These are phyloP conservation scores for Ormia ochracea DNA, from an alignment of 2,888 invertebrate species.

Conservation along the genomic window DNA sequence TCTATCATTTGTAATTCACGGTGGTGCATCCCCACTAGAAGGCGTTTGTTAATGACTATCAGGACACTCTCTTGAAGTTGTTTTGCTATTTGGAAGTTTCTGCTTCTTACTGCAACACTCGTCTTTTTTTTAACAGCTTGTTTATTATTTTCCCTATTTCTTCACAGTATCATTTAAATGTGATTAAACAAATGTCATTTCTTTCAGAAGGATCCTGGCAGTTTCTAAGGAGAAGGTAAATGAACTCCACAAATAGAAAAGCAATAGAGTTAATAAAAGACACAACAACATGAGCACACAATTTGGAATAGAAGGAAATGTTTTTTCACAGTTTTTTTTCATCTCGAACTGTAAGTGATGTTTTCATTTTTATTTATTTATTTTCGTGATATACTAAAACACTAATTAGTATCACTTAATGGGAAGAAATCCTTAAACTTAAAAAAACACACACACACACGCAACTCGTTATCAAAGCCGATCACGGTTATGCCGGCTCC, in stretches of 20 bases:
- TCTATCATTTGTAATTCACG: neutral
- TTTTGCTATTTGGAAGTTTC: constrained; percentile 11
- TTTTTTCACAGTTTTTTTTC: neutral
- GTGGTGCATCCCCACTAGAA: neutral
- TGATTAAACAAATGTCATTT: constrained; percentile 50
- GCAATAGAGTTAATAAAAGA: constrained; percentile 41
- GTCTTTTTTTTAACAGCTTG: constrained; percentile 26
- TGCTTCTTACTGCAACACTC: neutral
- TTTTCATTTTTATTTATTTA: neutral
- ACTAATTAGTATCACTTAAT: too few species aligned
- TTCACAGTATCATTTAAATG: constrained; percentile 26
- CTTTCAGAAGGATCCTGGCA: constrained; percentile 13
- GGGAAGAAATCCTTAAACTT: too few species aligned
- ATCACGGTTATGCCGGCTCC: too few species aligned
- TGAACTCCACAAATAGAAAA: constrained; percentile 17
- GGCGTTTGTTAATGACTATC: constrained; percentile 19
- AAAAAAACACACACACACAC: too few species aligned
- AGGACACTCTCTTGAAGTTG: constrained; percentile 9
- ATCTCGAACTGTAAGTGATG: constrained; percentile 27
- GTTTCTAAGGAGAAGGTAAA: constrained; percentile 29
- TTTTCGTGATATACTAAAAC: too few species aligned
- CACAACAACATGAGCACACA: too few species aligned
- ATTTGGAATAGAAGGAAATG: constrained; percentile 37
- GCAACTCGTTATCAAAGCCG: too few species aligned
- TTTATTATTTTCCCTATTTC: constrained; percentile 18